phyloP scores from a whole-genome alignment of 2,113 vertebrate genomes.

The Osmerus mordax region DNA sequence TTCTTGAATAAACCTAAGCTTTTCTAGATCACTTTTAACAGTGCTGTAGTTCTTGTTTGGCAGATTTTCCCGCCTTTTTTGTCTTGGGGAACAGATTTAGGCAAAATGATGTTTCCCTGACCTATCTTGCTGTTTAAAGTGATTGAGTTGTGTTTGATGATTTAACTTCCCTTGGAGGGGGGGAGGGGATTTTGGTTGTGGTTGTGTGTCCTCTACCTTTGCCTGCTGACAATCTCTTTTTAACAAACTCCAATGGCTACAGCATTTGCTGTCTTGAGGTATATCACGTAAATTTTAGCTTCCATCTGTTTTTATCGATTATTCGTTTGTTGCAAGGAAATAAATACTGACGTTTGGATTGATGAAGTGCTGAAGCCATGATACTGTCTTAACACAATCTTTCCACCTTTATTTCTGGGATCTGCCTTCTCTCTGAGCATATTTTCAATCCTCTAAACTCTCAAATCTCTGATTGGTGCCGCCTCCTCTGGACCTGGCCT shows the following conservation, averaged over 20 bases:
- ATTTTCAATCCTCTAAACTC: slow-evolving; percentile 39
- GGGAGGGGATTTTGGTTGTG: slow-evolving; percentile 47
- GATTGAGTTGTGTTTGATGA: slow-evolving; percentile 32
- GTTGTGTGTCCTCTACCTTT: slow-evolving; percentile 56
- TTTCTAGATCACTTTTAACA: slow-evolving; percentile 46
- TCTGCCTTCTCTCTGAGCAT: slow-evolving; percentile 40
- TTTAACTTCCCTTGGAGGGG: slow-evolving; percentile 48
- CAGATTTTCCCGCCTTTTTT: slow-evolving; percentile 67
- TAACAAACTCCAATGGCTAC: slow-evolving; percentile 54
- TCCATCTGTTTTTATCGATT: slow-evolving; percentile 49
- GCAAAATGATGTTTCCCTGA: slow-evolving; percentile 33
- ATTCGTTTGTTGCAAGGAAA: slow-evolving; percentile 19
- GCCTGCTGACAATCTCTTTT: slow-evolving; percentile 32
- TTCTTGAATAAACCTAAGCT: slow-evolving; percentile 72
- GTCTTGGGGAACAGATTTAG: slow-evolving; percentile 61
- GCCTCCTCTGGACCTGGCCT: slow-evolving; percentile 48
- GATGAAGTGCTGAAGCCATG: slow-evolving; percentile 55
- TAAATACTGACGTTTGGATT: slow-evolving; percentile 9
- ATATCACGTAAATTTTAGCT: slow-evolving; percentile 17
- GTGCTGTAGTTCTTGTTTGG: slow-evolving; percentile 45
- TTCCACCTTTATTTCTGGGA: slow-evolving; percentile 33
- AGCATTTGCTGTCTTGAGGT: slow-evolving; percentile 25
- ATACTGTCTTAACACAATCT: slow-evolving; percentile 46
- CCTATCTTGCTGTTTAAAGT: slow-evolving; percentile 21
- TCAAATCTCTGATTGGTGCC: slow-evolving; percentile 38